phyloP scores from a whole-genome alignment of 2,888 invertebrate genomes.

The Leucozona laternaria region DNA sequence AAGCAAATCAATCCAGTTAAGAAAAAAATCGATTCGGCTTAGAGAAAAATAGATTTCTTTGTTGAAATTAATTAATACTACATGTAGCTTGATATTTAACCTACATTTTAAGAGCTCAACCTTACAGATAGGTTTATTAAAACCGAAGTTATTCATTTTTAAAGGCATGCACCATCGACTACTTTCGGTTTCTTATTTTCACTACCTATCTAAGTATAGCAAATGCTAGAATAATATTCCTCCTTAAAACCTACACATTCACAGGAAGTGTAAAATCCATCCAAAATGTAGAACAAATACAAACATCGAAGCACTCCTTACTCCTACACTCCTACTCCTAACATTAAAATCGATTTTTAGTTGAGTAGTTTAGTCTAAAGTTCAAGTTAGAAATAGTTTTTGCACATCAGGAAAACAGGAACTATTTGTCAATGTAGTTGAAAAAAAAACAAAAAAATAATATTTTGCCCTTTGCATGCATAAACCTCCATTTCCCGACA shows the following conservation, averaged over 20 bases:
- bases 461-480: not conserved
- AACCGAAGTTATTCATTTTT: too few species aligned
- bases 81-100: too few species aligned
- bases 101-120: too few species aligned
- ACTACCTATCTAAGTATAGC: too few species aligned
- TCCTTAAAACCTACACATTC: not conserved
- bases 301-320: not conserved
- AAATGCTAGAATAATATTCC: not conserved
- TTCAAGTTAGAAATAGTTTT: conserved; percentile 20
- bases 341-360: not conserved
- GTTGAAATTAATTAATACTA: too few species aligned
- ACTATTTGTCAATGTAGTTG: conserved; percentile 24
- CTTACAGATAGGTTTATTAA: too few species aligned
- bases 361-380: not conserved
- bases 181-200: too few species aligned
- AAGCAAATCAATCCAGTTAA: too few species aligned
- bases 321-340: not conserved
- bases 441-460: not conserved
- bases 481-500: not conserved
- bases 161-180: too few species aligned
- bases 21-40: too few species aligned
- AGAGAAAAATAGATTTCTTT: too few species aligned
- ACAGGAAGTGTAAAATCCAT: not conserved
- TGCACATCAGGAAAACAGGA: conserved; percentile 1
- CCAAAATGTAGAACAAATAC: not conserved